Evolutionary conservation across 2,888 invertebrate genomes (phyloP).

Genomic region (Hermodice carunculata): DNA sequence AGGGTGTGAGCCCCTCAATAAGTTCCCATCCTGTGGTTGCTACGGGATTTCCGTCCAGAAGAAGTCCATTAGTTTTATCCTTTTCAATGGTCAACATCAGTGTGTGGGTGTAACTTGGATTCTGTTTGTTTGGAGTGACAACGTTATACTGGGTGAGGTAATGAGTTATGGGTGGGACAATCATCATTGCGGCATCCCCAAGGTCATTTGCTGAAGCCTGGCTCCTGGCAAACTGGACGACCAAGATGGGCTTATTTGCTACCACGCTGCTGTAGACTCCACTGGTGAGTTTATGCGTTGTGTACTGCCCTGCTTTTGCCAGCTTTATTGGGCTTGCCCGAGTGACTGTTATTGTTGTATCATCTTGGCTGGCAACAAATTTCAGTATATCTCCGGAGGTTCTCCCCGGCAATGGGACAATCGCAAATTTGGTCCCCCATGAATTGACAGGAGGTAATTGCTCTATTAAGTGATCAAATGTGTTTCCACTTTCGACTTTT

Average conservation of each 20-base stretch:
- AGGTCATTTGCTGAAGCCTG: not conserved
- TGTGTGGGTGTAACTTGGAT: too few relatives aligned
- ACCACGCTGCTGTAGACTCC: not conserved
- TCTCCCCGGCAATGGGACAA: not conserved
- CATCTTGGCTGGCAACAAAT: not conserved
- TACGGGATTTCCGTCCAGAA: not conserved
- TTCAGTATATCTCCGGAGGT: not conserved
- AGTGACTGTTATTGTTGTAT: not conserved
- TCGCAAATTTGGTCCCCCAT: not conserved
- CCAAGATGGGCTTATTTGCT: not conserved
- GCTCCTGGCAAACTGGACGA: not conserved
- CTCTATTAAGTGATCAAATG: not conserved
- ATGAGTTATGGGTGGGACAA: not conserved
- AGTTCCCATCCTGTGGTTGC: not conserved
- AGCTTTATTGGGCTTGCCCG: not conserved
- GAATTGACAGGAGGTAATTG: not conserved
- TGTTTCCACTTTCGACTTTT: not conserved
- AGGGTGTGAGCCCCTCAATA: not conserved
- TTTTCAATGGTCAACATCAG: not conserved
- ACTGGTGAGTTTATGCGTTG: not conserved
- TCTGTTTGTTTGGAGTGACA: too few relatives aligned
- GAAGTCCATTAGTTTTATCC: not conserved
- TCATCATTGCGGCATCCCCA: not conserved
- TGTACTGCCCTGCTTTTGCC: not conserved
- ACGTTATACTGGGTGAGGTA: not conserved